Evolutionary conservation across 2,113 vertebrate genomes (phyloP).

Genomic region (Hoplias malabaricus): DNA sequence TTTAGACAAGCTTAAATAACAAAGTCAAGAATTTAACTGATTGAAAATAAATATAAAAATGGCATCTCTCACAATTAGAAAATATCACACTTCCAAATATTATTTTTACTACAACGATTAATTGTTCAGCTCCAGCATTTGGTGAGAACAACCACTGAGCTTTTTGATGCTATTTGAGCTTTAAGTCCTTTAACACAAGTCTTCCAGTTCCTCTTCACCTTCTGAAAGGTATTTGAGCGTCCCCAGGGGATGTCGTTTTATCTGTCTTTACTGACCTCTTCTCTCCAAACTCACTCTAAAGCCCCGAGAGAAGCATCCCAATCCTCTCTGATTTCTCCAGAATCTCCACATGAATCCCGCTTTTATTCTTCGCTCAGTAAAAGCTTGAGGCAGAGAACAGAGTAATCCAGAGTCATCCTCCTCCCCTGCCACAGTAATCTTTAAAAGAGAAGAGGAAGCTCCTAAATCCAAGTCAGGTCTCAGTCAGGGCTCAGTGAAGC

Average conservation of each 20-base stretch:
- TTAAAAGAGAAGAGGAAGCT: slow-evolving; percentile 50
- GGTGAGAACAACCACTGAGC: too few species aligned
- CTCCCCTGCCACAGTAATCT: slow-evolving; percentile 45
- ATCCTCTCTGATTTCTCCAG: not conserved
- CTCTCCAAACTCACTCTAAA: not conserved
- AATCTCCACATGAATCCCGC: slow-evolving; percentile 17
- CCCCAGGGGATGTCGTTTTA: not conserved
- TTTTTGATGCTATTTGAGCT: too few species aligned
- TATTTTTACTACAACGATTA: too few species aligned
- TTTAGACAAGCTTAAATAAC: too few species aligned
- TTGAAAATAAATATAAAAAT: too few species aligned
- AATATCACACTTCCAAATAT: too few species aligned
- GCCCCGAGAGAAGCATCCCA: slow-evolving; percentile 14
- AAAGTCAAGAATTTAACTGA: too few species aligned
- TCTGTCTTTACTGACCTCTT: not conserved
- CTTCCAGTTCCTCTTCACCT: too few species aligned
- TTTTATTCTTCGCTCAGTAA: slow-evolving; percentile 20
- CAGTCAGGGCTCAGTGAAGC: slow-evolving; percentile 44
- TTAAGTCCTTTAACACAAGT: too few species aligned
- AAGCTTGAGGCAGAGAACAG: slow-evolving; percentile 22
- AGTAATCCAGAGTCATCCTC: slow-evolving; percentile 20
- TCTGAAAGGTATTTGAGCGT: too few species aligned
- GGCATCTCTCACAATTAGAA: too few species aligned
- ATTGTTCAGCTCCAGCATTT: too few species aligned
- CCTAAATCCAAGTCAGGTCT: slow-evolving; percentile 51